A percentile compares a stretch with the other conserved stretches of the same genome.
These are phyloP conservation scores for Hydrolagus affinis DNA, from an alignment of 2,113 vertebrate species.

Conservation along the genomic window DNA sequence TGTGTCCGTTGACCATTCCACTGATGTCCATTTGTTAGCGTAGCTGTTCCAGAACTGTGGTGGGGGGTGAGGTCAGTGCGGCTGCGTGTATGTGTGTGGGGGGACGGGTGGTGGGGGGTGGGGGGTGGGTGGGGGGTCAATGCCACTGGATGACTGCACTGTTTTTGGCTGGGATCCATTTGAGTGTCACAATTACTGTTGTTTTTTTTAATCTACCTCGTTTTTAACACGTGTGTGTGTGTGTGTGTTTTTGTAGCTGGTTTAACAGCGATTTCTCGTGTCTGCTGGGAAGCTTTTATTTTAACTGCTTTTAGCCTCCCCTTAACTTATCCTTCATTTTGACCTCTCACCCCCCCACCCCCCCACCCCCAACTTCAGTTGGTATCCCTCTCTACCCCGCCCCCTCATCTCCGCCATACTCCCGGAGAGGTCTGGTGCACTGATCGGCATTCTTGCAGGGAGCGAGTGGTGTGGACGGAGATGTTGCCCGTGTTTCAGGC, in stretches of 20 bases:
- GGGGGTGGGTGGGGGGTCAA: no score
- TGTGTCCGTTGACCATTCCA: no score
- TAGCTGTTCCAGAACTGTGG: no score
- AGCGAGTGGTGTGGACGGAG: no score
- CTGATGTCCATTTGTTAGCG: no score
- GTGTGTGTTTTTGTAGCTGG: constrained; percentile 52
- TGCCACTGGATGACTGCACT: no score
- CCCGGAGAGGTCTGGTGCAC: not conserved
- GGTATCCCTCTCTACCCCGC: not conserved
- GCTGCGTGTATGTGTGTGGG: no score
- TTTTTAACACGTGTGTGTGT: constrained; percentile 51
- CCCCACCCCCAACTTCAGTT: not conserved
- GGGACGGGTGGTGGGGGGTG: no score
- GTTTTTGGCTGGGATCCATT: constrained; percentile 47
- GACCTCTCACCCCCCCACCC: no score
- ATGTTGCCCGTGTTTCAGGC: no score
- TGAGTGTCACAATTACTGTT: constrained; percentile 64
- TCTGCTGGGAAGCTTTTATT: constrained; percentile 10
- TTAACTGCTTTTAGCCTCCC: not conserved
- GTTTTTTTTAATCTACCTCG: constrained; percentile 78
- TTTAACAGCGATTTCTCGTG: constrained; percentile 15
- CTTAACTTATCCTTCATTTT: not conserved
- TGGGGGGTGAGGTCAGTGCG: no score
- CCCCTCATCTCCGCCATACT: not conserved
- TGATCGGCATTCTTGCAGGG: no score